Percentiles rank a stretch among this genome's conserved stretches.
Evolutionary conservation across 2,888 invertebrate genomes (phyloP).

Genomic region (Prionchulus punctatus): DNA sequence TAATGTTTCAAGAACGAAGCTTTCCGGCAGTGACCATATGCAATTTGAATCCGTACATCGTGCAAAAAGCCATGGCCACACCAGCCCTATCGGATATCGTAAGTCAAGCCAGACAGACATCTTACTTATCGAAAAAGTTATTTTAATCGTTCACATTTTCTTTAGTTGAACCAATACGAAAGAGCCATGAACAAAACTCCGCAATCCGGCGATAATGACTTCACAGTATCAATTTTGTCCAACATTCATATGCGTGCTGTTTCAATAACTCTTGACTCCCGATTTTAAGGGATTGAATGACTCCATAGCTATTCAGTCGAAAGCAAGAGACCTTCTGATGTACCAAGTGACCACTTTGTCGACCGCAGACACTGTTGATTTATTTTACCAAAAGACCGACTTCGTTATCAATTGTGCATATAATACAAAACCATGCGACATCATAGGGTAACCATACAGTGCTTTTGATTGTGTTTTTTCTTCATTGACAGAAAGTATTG

Average conservation of each 20-base stretch:
- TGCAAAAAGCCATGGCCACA: neutral
- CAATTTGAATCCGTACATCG: constrained; percentile 25
- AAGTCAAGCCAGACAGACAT: neutral
- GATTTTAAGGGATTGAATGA: neutral
- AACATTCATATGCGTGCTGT: no score
- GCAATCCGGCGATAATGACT: neutral
- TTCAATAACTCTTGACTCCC: no score
- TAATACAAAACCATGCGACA: constrained; percentile 22
- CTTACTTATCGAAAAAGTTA: neutral
- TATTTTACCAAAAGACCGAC: constrained; percentile 15
- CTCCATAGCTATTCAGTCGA: neutral
- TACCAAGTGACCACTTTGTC: neutral
- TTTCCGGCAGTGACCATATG: constrained; percentile 29
- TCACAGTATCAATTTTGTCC: neutral
- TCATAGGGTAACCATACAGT: no score
- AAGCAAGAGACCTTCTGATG: neutral
- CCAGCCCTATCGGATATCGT: neutral
- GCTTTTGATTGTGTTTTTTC: no score
- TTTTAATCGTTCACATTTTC: neutral
- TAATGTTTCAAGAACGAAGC: constrained; percentile 22
- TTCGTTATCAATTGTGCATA: constrained; percentile 26
- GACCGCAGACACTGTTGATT: neutral
- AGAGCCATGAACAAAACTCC: neutral
- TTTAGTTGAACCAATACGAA: constrained; percentile 7
- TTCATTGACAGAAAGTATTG: no score